Evolutionary conservation across 2,888 invertebrate species (phyloP).

Genomic region (Pollenia labialis): DNA sequence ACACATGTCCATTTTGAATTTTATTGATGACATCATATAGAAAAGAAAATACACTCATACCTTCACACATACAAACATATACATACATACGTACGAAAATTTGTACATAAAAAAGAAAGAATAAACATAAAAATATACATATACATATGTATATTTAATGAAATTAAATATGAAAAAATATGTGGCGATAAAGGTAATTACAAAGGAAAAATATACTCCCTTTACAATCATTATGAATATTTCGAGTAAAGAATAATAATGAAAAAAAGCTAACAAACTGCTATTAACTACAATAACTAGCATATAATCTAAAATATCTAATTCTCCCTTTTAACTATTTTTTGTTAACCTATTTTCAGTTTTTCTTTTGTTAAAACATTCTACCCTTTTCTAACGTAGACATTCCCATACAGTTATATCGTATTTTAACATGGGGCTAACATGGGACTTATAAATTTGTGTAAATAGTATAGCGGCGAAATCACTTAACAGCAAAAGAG

Average conservation of each 20-base stretch:
- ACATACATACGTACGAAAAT: too few species aligned
- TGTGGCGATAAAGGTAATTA: background rate
- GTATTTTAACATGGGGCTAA: background rate
- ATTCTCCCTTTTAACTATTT: conserved; percentile 40
- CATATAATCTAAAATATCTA: conserved; percentile 20
- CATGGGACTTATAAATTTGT: background rate
- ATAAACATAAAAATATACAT: background rate
- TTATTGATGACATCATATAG: conserved; percentile 67
- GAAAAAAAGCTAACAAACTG: background rate
- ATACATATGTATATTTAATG: conserved; percentile 14
- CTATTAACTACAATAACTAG: background rate
- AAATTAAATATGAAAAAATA: conserved; percentile 50
- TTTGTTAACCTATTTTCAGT: conserved; percentile 28
- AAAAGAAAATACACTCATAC: conserved; percentile 15
- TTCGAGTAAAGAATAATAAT: conserved; percentile 16
- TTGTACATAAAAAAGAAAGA: background rate
- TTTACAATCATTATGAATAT: conserved; percentile 1
- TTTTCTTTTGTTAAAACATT: background rate
- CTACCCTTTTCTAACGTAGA: background rate
- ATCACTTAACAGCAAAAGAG: conserved; percentile 44
- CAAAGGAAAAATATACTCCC: background rate
- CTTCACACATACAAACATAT: background rate
- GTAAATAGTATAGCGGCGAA: conserved; percentile 4
- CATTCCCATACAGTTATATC: background rate
- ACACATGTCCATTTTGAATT: conserved; percentile 42